A percentile compares a stretch with the other conserved stretches of the same genome.
Conservation (phyloP, 1,140 invertebrate species). For the Saccostrea echinata region DNA sequence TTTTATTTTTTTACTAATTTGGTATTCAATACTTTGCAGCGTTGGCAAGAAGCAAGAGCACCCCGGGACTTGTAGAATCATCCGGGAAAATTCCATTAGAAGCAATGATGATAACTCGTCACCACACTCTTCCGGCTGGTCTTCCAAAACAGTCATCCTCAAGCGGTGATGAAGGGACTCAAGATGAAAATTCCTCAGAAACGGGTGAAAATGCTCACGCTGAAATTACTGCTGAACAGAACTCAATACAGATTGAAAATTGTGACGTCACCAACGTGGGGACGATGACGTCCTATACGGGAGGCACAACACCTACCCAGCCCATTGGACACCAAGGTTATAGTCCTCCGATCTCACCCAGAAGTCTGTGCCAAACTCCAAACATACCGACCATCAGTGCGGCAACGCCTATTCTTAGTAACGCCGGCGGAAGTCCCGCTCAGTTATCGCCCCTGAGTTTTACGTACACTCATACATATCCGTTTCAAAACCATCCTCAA, state of each 20-base stretch:
- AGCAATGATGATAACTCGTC: constrained; percentile 85
- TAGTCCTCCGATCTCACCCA: constrained; percentile 71
- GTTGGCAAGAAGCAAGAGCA: constrained; percentile 95
- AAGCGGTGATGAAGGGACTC: neutral
- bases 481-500: constrained; percentile 73
- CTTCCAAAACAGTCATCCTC: constrained; percentile 65
- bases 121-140: constrained; percentile 83
- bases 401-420: constrained; percentile 57
- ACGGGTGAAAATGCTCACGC: constrained; percentile 54
- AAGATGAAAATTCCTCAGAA: constrained; percentile 18
- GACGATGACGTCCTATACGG: constrained; percentile 61
- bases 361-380: constrained; percentile 52
- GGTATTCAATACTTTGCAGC: constrained; percentile 83
- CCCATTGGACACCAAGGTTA: constrained; percentile 62
- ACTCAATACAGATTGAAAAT: constrained; percentile 6
- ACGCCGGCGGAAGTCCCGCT: constrained; percentile 55
- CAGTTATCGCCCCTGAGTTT: constrained; percentile 65
- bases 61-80: constrained; percentile 96
- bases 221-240: constrained; percentile 38
- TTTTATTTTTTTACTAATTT: neutral
- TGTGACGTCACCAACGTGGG: constrained; percentile 58
- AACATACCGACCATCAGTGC: constrained; percentile 40
- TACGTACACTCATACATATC: constrained; percentile 76
- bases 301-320: neutral
- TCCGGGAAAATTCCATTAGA: constrained; percentile 91